phyloP scores from a whole-genome alignment of 2,797 vertebrate genomes.

The Sternarchorhynchus goeldii region DNA sequence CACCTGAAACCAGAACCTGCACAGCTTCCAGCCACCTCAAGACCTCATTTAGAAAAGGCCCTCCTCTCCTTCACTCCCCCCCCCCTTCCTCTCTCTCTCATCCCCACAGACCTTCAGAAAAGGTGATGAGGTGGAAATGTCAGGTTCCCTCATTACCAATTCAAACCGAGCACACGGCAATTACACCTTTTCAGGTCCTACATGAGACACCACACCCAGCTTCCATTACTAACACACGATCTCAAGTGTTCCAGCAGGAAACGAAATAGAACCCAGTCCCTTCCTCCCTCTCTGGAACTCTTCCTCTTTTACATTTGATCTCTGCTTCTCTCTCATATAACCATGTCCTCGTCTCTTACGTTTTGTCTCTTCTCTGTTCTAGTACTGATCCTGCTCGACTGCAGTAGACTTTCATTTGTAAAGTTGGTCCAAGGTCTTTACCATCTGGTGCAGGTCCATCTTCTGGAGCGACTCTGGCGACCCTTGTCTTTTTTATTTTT shows the following conservation, averaged over 20 bases:
- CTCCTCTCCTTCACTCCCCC: conserved; percentile 2
- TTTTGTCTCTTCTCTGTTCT: too few species aligned
- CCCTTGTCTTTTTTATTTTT: too few species aligned
- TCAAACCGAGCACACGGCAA: conserved; percentile 79
- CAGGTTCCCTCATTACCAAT: conserved; percentile 84
- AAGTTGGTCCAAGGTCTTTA: too few species aligned
- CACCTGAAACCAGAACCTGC: too few species aligned
- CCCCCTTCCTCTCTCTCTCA: conserved; percentile 37
- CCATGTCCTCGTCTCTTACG: too few species aligned
- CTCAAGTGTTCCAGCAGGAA: conserved; percentile 80
- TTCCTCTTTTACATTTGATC: conserved; percentile 59
- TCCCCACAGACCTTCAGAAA: conserved; percentile 64
- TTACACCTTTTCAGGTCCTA: conserved; percentile 81
- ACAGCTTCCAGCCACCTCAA: neutral
- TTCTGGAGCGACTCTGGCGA: too few species aligned
- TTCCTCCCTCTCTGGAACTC: conserved; percentile 60
- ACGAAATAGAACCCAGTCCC: conserved; percentile 73
- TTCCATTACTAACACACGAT: conserved; percentile 75
- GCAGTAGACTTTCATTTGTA: too few species aligned
- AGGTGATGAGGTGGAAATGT: conserved; percentile 80
- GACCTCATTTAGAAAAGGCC: conserved; percentile 68
- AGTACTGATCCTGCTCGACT: too few species aligned
- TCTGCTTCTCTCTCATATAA: conserved; percentile 62
- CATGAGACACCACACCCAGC: conserved; percentile 73
- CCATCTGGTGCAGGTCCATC: too few species aligned